Base-by-base conservation (phyloP, 2,888 invertebrate genomes). In the Dysmachus trigonus region DNA sequence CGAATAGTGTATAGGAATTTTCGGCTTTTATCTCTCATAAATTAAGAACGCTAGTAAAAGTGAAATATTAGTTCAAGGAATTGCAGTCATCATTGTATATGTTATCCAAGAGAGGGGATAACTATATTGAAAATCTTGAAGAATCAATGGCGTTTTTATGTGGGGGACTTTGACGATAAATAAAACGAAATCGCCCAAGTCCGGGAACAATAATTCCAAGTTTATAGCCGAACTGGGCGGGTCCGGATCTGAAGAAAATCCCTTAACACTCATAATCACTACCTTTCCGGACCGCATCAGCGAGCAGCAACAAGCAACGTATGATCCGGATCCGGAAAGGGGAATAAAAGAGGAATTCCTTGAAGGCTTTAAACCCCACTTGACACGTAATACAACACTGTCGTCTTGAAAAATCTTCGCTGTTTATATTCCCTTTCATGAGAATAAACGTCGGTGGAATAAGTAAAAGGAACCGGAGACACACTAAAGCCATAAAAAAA, bases 371-470 rank as follows among this genome's bases (percentile, higher is more conserved):
- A 73, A 73, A 84, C 22, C 72, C 73, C 84, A 72, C 84, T 84
- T 72, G 84, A 84, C 84, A 84, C 84, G 53, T 73, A 72, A 84
- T 84, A 84, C 84, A 84, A 73, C 84, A 84, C 84, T 84, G 84
- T 84, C 84, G 38, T 72, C 73, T 30, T 84, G 84, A 84, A 84
- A 84, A 84, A 84, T 84, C 84, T 84, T 84, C 41, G 72, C 84
- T 84, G 84, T 84, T 84, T 84, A 84, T 84, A 72, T 72, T 84
- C 31, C 72, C 62, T 84, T 71, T 84, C 27, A 7, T 30, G 15
- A 27, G 15, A 73, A 84, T 72, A 72, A 84, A 84, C 38, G 84
- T 53, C 41, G 73, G 27, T 73, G 41, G 38, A 84, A 72, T 84
- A 41, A 27, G 27, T 47, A 41, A n/a, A n/a, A 41, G 84, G 71